Conservation (phyloP, 2,113 vertebrate genomes). For the Heptranchias perlo region DNA sequence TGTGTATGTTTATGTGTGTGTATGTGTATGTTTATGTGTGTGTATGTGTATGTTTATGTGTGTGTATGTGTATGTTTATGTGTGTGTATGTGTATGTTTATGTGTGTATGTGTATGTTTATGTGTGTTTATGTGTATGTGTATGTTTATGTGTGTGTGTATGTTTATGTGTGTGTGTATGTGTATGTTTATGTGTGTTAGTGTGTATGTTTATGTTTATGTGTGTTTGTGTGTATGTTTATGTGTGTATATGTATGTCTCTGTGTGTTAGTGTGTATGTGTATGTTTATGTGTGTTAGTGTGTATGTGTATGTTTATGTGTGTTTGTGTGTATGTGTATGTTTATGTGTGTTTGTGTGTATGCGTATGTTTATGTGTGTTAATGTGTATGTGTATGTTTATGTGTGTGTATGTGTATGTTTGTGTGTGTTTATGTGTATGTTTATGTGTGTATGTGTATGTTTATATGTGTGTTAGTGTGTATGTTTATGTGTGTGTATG, state of each 20-base stretch:
- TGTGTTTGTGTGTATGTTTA: too few species aligned
- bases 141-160: not conserved
- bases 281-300: not conserved
- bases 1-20: too few species aligned
- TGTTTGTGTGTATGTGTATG: not conserved
- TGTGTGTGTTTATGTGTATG: too few species aligned
- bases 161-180: not conserved
- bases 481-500: too few species aligned
- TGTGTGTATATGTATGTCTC: not conserved
- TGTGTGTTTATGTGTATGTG: not conserved
- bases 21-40: too few species aligned
- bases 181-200: not conserved
- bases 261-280: not conserved
- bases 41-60: too few species aligned
- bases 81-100: not conserved
- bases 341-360: not conserved
- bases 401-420: too few species aligned
- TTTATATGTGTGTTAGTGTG: too few species aligned
- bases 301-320: not conserved
- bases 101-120: not conserved
- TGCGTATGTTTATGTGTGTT: too few species aligned
- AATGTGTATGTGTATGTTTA: too few species aligned
- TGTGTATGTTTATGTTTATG: not conserved
- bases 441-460: too few species aligned
- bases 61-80: too few species aligned